A percentile compares a stretch with the other conserved stretches of the same genome.
phyloP scores from a whole-genome alignment of 2,797 vertebrate species.

The Dipus sagitta region DNA sequence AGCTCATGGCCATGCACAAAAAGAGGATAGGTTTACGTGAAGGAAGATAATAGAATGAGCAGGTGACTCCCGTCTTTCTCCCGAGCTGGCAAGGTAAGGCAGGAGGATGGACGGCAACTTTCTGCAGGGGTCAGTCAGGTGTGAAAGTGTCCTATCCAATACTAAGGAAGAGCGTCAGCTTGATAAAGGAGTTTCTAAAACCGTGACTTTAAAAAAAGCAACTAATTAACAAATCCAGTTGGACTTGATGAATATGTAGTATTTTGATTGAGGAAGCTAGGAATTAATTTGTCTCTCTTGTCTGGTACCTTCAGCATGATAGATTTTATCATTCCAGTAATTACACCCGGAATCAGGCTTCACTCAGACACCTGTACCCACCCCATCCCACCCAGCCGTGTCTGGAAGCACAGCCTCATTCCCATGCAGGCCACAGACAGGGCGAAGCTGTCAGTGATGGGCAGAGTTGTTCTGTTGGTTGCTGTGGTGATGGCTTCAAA shows the following conservation, averaged over 20 bases:
- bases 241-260: constrained; percentile 56
- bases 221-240: constrained; percentile 55
- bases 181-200: constrained; percentile 52
- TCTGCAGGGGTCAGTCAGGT: constrained; percentile 10
- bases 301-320: constrained; percentile 33
- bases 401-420: constrained; percentile 42
- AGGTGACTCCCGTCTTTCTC: neutral
- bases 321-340: constrained; percentile 61
- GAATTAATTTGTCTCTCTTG: constrained; percentile 63
- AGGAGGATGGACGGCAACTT: neutral
- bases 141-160: constrained; percentile 22
- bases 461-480: constrained; percentile 23
- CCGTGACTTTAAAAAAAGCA: constrained; percentile 30
- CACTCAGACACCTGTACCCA: constrained; percentile 39
- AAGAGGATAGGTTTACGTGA: neutral
- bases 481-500: neutral
- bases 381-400: neutral
- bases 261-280: constrained; percentile 58
- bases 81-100: neutral
- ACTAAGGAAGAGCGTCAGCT: constrained; percentile 33
- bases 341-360: constrained; percentile 29
- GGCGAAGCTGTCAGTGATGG: neutral
- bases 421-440: neutral
- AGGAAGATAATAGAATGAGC: neutral
- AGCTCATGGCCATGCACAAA: neutral